Percentiles rank a stretch among this genome's conserved stretches.
Evolutionary conservation across 2,888 invertebrate genomes (phyloP).

Genomic region (Ametastegia equiseti): DNA sequence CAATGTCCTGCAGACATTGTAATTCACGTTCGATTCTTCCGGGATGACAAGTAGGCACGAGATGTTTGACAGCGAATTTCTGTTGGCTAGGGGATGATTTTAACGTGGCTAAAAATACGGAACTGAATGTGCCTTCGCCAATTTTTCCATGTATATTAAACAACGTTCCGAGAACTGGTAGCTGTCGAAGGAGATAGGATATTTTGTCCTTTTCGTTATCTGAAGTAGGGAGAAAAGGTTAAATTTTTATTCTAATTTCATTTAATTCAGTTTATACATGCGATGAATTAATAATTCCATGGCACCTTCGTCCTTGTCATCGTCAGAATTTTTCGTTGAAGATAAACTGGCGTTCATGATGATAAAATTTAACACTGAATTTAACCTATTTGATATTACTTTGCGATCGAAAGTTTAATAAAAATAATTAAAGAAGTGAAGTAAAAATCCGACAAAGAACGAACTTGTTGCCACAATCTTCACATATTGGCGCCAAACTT

Average conservation of each 20-base stretch:
- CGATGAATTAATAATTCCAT: conserved; percentile 4
- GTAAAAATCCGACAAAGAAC: background rate
- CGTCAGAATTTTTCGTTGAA: background rate
- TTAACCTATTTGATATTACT: background rate
- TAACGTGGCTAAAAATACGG: conserved; percentile 88
- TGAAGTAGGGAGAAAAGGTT: conserved; percentile 5
- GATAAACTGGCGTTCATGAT: conserved; percentile 17
- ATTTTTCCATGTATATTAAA: conserved; percentile 85
- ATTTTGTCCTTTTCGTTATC: conserved; percentile 66
- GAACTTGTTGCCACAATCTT: background rate
- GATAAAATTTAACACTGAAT: background rate
- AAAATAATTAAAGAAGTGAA: background rate
- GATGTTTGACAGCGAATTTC: conserved; percentile 90
- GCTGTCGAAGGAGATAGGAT: conserved; percentile 74
- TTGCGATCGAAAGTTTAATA: background rate
- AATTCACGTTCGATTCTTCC: conserved; percentile 89
- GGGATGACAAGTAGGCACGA: conserved; percentile 92
- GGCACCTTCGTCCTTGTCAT: conserved; percentile 24
- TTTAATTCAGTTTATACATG: background rate
- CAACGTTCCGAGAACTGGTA: conserved; percentile 81
- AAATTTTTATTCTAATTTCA: background rate
- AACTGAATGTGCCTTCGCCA: conserved; percentile 92
- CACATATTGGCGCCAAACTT: conserved; percentile 41
- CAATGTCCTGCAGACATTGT: conserved; percentile 86
- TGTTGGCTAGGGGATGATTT: conserved; percentile 77